Conservation (phyloP, 2,888 invertebrate genomes). For the Heliconius cydno region DNA sequence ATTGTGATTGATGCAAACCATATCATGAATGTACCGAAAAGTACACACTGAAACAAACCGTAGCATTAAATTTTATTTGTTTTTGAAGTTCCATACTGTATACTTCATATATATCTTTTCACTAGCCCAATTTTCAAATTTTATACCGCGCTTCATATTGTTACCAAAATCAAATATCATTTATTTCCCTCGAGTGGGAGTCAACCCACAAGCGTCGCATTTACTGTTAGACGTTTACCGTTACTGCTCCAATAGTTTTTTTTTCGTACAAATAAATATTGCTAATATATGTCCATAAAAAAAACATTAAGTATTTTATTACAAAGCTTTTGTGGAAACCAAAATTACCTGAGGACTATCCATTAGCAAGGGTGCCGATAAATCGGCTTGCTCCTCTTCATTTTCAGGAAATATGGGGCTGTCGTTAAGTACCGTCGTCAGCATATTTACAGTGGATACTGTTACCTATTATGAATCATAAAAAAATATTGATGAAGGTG, state of each 20-base stretch:
- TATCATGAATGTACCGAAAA: slow-evolving; percentile 96
- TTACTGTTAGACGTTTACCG: too few species aligned
- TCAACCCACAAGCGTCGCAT: too few species aligned
- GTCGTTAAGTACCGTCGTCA: slow-evolving; percentile 93
- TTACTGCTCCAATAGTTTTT: too few species aligned
- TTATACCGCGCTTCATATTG: too few species aligned
- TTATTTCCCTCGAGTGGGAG: too few species aligned
- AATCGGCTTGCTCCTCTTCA: slow-evolving; percentile 86
- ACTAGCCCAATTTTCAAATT: too few species aligned
- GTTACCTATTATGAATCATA: slow-evolving; percentile 82
- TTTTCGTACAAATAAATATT: too few species aligned
- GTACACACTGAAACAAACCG: slow-evolving; percentile 87
- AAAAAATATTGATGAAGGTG: not conserved
- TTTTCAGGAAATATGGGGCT: slow-evolving; percentile 93
- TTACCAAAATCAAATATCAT: too few species aligned
- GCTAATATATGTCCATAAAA: not conserved
- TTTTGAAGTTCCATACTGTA: not conserved
- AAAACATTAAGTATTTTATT: not conserved
- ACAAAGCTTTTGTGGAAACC: not conserved
- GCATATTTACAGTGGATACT: slow-evolving; percentile 95
- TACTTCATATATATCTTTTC: not conserved
- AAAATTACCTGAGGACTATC: slow-evolving; percentile 88
- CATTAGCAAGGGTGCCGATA: slow-evolving; percentile 89
- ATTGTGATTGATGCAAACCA: slow-evolving; percentile 96
- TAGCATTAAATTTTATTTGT: not conserved